phyloP scores from a whole-genome alignment of 2,888 invertebrate genomes.

The Troglohyphantes excavatus region DNA sequence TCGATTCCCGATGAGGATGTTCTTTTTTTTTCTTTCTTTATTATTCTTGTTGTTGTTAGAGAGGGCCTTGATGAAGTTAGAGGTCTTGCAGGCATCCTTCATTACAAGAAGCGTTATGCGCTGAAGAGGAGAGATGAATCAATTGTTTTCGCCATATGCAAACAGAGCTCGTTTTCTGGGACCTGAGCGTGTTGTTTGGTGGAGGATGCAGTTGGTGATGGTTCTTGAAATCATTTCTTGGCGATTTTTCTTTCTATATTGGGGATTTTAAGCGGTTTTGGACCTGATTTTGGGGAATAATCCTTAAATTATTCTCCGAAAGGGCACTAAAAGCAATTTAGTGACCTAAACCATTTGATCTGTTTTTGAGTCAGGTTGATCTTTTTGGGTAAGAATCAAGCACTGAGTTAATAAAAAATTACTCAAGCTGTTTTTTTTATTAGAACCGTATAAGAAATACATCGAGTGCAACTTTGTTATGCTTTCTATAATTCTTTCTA shows the following conservation, averaged over 20 bases:
- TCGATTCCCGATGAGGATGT: slow-evolving; percentile 64
- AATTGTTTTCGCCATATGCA: slow-evolving; percentile 48
- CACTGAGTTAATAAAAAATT: too few relatives aligned
- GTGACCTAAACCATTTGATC: too few relatives aligned
- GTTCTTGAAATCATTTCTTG: neutral
- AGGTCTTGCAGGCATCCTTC: slow-evolving; percentile 10
- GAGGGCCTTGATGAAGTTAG: slow-evolving; percentile 50
- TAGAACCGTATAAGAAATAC: too few relatives aligned
- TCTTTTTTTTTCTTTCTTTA: slow-evolving; percentile 33
- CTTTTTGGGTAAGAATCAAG: too few relatives aligned
- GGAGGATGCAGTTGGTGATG: neutral
- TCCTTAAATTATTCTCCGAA: too few relatives aligned
- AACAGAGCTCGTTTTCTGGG: neutral
- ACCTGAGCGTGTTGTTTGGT: neutral
- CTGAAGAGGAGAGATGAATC: neutral
- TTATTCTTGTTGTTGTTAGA: neutral
- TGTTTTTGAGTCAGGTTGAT: too few relatives aligned
- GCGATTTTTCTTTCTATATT: neutral
- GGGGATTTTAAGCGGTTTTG: too few relatives aligned
- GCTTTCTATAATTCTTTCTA: too few relatives aligned
- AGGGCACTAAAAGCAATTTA: too few relatives aligned
- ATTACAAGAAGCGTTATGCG: slow-evolving; percentile 34
- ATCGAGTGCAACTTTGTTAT: too few relatives aligned
- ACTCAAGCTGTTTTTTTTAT: too few relatives aligned
- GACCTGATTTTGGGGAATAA: too few relatives aligned